phyloP scores from a whole-genome alignment of 2,888 invertebrate species.

The Geophilus truncorum region DNA sequence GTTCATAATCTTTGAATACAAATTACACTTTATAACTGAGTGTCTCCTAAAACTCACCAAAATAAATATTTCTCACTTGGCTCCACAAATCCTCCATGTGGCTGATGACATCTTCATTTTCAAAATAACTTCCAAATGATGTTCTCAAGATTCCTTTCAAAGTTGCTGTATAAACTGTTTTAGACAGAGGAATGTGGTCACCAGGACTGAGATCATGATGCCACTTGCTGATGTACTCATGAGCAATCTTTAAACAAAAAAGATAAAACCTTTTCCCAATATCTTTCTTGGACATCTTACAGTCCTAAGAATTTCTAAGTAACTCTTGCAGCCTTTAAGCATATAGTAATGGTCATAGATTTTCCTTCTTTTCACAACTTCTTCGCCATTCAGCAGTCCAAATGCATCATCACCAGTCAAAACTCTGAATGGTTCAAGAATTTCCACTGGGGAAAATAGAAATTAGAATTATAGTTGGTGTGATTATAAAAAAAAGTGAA shows the following conservation, averaged over 20 bases:
- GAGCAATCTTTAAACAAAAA: too few relatives aligned
- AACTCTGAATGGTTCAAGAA: not conserved
- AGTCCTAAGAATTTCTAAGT: not conserved
- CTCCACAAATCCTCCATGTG: not conserved
- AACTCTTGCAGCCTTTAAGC: not conserved
- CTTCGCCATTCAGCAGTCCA: not conserved
- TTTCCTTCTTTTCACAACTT: not conserved
- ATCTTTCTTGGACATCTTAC: too few relatives aligned
- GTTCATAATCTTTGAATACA: not conserved
- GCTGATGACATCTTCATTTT: not conserved
- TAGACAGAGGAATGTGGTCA: conserved; percentile 29
- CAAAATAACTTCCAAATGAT: not conserved
- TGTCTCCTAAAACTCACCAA: not conserved
- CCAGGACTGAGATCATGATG: not conserved
- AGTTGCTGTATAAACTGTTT: conserved; percentile 11
- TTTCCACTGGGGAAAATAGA: not conserved
- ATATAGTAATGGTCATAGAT: conserved; percentile 7
- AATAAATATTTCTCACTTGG: not conserved
- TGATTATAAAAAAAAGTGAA: not conserved
- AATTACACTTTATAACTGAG: not conserved
- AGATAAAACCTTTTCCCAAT: too few relatives aligned
- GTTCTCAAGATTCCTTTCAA: not conserved
- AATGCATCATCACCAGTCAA: not conserved
- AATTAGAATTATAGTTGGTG: too few relatives aligned
- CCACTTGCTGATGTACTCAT: not conserved